Conservation (phyloP, 2,888 invertebrate species). For the Drepana falcataria region DNA sequence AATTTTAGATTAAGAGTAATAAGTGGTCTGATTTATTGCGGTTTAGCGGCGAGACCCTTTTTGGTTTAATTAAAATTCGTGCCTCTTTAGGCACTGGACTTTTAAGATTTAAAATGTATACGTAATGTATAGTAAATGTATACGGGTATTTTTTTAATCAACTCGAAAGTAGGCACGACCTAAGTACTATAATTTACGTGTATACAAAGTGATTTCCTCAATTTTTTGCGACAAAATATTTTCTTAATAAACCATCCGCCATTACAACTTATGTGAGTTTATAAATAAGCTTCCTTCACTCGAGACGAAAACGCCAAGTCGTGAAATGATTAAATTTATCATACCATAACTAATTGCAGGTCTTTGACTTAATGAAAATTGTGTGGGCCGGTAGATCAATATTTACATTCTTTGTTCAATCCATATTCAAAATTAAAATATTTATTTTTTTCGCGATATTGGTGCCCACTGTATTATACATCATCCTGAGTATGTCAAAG, state of each 20-base stretch:
- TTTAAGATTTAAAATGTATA: not conserved
- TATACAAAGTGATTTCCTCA: not conserved
- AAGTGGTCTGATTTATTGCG: constrained; percentile 41
- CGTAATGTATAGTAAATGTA: too few relatives aligned
- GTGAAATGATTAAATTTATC: not conserved
- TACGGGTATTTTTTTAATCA: too few relatives aligned
- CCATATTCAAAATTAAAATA: too few relatives aligned
- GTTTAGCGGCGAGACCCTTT: constrained; percentile 25
- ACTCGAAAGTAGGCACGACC: too few relatives aligned
- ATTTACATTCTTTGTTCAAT: too few relatives aligned
- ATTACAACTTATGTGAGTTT: not conserved
- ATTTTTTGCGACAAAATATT: not conserved
- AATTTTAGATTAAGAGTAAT: constrained; percentile 45
- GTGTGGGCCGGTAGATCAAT: too few relatives aligned
- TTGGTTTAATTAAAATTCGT: constrained; percentile 5
- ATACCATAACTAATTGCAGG: too few relatives aligned
- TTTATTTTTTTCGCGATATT: too few relatives aligned
- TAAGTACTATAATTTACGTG: not conserved
- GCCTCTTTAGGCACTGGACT: constrained; percentile 9
- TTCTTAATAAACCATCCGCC: not conserved
- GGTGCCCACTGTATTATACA: too few relatives aligned
- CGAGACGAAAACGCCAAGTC: not conserved
- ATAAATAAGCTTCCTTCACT: not conserved
- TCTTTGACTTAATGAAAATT: too few relatives aligned
- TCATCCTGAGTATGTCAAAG: too few relatives aligned